Percentiles rank a stretch among this genome's conserved stretches.
Evolutionary conservation across 2,113 vertebrate species (phyloP).

Genomic region (Rissa tridactyla): DNA sequence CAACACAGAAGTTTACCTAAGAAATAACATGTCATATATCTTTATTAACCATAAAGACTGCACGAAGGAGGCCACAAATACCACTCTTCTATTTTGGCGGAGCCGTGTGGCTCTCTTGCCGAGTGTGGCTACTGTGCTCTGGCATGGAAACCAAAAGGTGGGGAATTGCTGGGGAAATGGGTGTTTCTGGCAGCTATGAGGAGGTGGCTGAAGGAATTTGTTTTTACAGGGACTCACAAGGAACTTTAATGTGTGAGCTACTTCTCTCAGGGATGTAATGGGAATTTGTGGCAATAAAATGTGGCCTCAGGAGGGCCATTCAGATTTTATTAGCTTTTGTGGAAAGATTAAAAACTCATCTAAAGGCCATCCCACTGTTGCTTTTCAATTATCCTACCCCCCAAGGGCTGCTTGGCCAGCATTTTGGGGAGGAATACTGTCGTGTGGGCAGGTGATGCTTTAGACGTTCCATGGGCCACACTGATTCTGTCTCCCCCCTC

Average conservation of each 20-base stretch:
- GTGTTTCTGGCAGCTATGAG: background rate
- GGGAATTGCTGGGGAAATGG: background rate
- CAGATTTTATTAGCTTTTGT: slow-evolving; percentile 27
- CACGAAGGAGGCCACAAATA: background rate
- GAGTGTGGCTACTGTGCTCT: background rate
- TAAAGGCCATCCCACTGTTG: background rate
- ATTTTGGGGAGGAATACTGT: background rate
- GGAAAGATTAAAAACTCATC: slow-evolving; percentile 40
- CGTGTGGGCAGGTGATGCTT: background rate
- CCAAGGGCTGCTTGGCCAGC: background rate
- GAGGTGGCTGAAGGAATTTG: slow-evolving; percentile 13
- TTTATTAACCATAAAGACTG: background rate
- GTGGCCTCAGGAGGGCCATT: slow-evolving; percentile 24
- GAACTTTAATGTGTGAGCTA: background rate
- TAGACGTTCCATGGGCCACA: background rate
- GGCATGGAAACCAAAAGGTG: background rate
- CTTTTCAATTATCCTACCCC: background rate
- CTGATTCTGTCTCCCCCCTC: background rate
- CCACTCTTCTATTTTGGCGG: background rate
- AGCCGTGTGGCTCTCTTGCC: background rate
- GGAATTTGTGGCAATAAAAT: slow-evolving; percentile 26
- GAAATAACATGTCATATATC: background rate
- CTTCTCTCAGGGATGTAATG: slow-evolving; percentile 15
- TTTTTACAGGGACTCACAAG: background rate
- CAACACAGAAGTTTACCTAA: background rate